Evolutionary conservation across 2,797 vertebrate species (phyloP).

Genomic region (Gila robusta): DNA sequence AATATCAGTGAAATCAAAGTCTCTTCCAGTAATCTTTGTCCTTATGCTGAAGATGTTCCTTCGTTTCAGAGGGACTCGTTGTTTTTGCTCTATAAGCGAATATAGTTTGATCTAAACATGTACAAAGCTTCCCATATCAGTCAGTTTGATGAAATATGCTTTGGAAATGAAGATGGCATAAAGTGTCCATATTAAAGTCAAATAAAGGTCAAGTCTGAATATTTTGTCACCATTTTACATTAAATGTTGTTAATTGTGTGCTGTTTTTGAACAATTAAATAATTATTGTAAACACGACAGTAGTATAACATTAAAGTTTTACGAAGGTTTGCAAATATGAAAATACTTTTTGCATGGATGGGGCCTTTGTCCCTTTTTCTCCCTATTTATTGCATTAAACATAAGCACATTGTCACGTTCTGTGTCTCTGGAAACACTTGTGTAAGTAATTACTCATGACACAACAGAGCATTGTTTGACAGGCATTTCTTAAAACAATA

Average conservation of each 20-base stretch:
- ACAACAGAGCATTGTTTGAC: constrained; percentile 48
- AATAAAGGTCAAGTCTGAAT: constrained; percentile 22
- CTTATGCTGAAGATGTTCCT: constrained; percentile 28
- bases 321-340: constrained; percentile 20
- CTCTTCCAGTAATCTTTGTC: constrained; percentile 18
- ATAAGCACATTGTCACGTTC: constrained; percentile 19
- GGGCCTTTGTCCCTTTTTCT: constrained; percentile 1
- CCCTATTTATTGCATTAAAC: constrained; percentile 19
- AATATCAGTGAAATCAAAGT: constrained; percentile 13
- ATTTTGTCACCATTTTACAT: constrained; percentile 1
- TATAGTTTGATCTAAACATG: constrained; percentile 6
- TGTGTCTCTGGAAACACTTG: constrained; percentile 25
- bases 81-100: constrained; percentile 18
- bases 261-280: constrained; percentile 11
- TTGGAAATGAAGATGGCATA: constrained; percentile 31
- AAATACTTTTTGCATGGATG: constrained; percentile 32
- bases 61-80: constrained; percentile 33
- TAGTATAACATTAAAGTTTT: constrained; percentile 34
- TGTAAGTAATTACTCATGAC: constrained; percentile 35
- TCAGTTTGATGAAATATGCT: constrained; percentile 17
- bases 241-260: constrained; percentile 26
- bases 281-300: constrained; percentile 23
- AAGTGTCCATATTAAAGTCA: constrained; percentile 30
- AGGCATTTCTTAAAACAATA: constrained; percentile 35
- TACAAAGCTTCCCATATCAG: constrained; percentile 24